A percentile compares a stretch with the other conserved stretches of the same genome.
Evolutionary conservation across 1,140 invertebrate genomes (phyloP).

Genomic region (Thaumatotibia leucotreta): DNA sequence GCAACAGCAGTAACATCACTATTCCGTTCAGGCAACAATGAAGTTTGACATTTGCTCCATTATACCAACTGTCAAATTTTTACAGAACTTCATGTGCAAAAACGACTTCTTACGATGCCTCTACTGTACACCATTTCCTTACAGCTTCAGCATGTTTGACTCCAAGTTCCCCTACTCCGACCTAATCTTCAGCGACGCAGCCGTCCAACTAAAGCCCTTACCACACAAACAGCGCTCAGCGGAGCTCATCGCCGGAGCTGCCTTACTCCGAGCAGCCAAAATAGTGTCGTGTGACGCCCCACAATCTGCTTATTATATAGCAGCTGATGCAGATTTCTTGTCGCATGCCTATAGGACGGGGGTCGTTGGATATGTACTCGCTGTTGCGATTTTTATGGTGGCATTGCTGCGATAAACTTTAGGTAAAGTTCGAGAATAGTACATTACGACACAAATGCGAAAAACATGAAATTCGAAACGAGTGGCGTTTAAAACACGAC

Average conservation of each 20-base stretch:
- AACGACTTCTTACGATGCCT: too few species aligned
- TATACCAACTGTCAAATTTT: too few species aligned
- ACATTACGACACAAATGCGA: too few species aligned
- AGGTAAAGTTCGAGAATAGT: too few species aligned
- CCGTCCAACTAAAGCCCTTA: slow-evolving; percentile 87
- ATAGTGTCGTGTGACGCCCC: slow-evolving; percentile 67
- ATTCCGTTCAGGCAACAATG: too few species aligned
- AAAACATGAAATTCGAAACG: too few species aligned
- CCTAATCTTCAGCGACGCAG: slow-evolving; percentile 95
- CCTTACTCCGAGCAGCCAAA: slow-evolving; percentile 47
- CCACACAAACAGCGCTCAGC: slow-evolving; percentile 78
- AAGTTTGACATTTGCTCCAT: too few species aligned
- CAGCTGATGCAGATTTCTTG: slow-evolving; percentile 59
- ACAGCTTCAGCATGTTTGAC: slow-evolving; percentile 92
- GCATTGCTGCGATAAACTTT: slow-evolving; percentile 42
- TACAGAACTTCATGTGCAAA: too few species aligned
- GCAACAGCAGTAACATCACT: too few species aligned
- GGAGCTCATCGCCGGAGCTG: slow-evolving; percentile 49
- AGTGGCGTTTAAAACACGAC: too few species aligned
- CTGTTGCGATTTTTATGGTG: slow-evolving; percentile 37
- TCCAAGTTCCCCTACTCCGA: slow-evolving; percentile 88
- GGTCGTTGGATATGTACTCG: slow-evolving; percentile 35
- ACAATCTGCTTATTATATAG: slow-evolving; percentile 54
- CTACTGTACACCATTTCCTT: too few species aligned
- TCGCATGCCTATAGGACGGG: slow-evolving; percentile 39